phyloP scores from a whole-genome alignment of 2,888 invertebrate genomes.

The Tetragonula carbonaria region DNA sequence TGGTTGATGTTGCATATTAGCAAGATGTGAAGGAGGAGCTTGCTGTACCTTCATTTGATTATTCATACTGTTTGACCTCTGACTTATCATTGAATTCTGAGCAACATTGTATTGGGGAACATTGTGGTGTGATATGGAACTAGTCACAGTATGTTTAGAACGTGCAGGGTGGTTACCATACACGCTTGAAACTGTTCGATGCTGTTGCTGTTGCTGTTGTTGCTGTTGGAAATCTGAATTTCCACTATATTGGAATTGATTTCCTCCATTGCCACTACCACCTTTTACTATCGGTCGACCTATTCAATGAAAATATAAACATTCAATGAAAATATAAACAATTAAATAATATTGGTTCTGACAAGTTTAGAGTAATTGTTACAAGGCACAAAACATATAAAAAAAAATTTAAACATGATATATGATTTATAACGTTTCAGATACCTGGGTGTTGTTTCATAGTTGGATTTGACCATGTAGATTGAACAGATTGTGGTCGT shows the following conservation, averaged over 20 bases:
- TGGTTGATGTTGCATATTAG: slow-evolving; percentile 83
- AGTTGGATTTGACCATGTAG: slow-evolving; percentile 78
- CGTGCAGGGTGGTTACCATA: slow-evolving; percentile 79
- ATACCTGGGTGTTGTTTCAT: slow-evolving; percentile 81
- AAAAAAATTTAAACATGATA: not conserved
- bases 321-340: not conserved
- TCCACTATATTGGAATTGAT: slow-evolving; percentile 78
- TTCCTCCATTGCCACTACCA: slow-evolving; percentile 78
- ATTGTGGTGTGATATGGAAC: slow-evolving; percentile 76
- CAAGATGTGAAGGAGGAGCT: slow-evolving; percentile 82
- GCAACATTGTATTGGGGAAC: slow-evolving; percentile 77
- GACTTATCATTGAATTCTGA: slow-evolving; percentile 77
- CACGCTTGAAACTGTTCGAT: slow-evolving; percentile 74
- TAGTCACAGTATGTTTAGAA: slow-evolving; percentile 80
- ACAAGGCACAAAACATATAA: not conserved
- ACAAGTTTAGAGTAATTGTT: not conserved
- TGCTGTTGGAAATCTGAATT: slow-evolving; percentile 76
- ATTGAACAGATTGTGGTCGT: slow-evolving; percentile 74
- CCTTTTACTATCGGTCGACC: slow-evolving; percentile 87
- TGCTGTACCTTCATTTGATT: slow-evolving; percentile 85
- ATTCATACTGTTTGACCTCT: slow-evolving; percentile 81
- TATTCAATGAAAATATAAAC: slow-evolving; percentile 46
- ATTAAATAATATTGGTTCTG: not conserved
- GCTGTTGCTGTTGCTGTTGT: slow-evolving; percentile 72
- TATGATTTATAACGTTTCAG: not conserved